Evolutionary conservation across 2,888 invertebrate genomes (phyloP).

Genomic region (Eupithecia subfuscata): DNA sequence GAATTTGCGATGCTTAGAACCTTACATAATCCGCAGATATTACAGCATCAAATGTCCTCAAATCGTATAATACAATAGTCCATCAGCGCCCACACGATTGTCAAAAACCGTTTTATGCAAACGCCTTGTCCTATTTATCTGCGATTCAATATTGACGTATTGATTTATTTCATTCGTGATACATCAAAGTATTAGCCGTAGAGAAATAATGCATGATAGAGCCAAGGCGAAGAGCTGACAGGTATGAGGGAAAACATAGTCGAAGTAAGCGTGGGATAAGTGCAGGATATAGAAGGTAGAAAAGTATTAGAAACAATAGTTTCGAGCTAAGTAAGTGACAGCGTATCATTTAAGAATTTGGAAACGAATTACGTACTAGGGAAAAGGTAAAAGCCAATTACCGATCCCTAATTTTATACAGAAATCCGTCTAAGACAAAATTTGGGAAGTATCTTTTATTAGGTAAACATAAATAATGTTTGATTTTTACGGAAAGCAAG

Average conservation of each 20-base stretch:
- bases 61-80: slow-evolving; percentile 57
- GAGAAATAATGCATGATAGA: slow-evolving; percentile 22
- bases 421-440: too few species aligned
- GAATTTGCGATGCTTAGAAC: background rate
- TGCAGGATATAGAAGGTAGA: background rate
- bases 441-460: too few species aligned
- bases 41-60: slow-evolving; percentile 27
- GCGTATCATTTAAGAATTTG: background rate
- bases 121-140: slow-evolving; percentile 62
- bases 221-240: background rate
- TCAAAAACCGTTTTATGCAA: slow-evolving; percentile 58
- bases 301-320: background rate
- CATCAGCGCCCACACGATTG: slow-evolving; percentile 58
- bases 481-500: too few species aligned
- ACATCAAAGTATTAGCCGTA: slow-evolving; percentile 17
- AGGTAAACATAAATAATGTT: too few species aligned
- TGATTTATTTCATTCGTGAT: slow-evolving; percentile 60
- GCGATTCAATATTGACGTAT: slow-evolving; percentile 54
- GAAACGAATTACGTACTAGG: background rate
- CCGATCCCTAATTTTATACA: too few species aligned
- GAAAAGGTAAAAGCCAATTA: too few species aligned
- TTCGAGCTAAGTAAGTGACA: background rate
- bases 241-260: background rate
- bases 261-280: background rate
- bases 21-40: slow-evolving; percentile 31